phyloP scores from a whole-genome alignment of 2,113 vertebrate species.

The Menidia beryllina region DNA sequence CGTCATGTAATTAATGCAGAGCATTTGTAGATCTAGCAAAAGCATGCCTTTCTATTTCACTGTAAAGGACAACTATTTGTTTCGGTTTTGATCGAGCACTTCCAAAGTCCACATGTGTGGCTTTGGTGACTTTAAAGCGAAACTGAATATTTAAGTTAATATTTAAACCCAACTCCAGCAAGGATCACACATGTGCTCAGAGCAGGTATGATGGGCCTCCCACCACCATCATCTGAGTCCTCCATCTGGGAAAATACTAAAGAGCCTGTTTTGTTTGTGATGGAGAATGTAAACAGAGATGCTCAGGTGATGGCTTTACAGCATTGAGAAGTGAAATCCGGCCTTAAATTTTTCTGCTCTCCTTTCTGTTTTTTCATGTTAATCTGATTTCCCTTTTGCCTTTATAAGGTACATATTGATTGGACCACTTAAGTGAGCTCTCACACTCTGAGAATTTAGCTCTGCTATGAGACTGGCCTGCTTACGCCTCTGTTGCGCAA shows the following conservation, averaged over 20 bases:
- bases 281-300: background rate
- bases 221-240: background rate
- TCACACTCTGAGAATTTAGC: too few species aligned
- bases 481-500: background rate
- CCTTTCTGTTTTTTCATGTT: background rate
- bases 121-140: background rate
- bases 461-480: background rate
- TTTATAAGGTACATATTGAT: too few species aligned
- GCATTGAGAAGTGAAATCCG: background rate
- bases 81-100: background rate
- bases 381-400: too few species aligned
- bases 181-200: background rate
- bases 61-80: background rate
- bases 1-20: background rate
- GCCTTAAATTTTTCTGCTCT: background rate
- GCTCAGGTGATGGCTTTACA: background rate
- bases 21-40: background rate
- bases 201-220: background rate
- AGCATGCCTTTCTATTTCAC: background rate
- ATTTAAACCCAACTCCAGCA: background rate
- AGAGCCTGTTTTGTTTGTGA: background rate
- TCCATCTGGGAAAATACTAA: background rate
- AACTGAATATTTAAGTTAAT: conserved; percentile 29
- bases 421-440: too few species aligned
- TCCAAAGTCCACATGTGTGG: conserved; percentile 11